Base-by-base conservation (phyloP, 1,140 invertebrate species). In the Pseudomyrmex sp. region DNA sequence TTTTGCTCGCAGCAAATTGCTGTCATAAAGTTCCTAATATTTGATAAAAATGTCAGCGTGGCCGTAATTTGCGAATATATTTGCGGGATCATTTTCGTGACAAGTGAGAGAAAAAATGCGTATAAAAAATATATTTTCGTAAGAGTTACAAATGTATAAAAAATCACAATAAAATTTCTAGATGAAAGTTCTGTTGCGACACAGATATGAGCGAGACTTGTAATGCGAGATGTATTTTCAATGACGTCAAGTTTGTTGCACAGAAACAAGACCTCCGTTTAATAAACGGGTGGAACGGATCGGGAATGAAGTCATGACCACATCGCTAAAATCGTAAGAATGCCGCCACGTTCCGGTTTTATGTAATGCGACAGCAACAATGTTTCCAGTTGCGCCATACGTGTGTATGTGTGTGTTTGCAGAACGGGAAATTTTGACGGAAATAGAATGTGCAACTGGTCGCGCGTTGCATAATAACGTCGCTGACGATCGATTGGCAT, bases 361-460 rank as follows among this genome's bases (percentile, higher is more conserved):
- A 69, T 35, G 73, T 68, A 87, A 87, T 10, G 12, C 72, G 50
- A 58, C 54, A 61, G 59, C n/a, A 61, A 87, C 85, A 84, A 84
- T 87, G 82, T 61, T 46, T 46, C 56, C 8, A 61, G 85, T 82
- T 75, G 84, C 50, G 50, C 63, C 54, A 85, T 23, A 58, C 50
- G 15, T 69, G 58, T 23, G 62, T 56, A 59, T 26, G 18, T 63
- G 35, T 35, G 35, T 35, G 35, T 35, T 7, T 35, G 35, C 35
- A 35, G 35, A 35, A 35, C 35, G 35, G 35, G 35, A 35, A 59
- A 86, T 83, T 87, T 77, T 87, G 26, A 75, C 73, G 82, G 73
- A 87, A 79, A 75, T 86, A 83, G 59, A 87, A 87, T 62, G 50
- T 69, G 58, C 85, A 62, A 84, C 82, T 87, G 86, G 69, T 73